These are phyloP conservation scores for Alectoris magna DNA, from an alignment of 2,797 vertebrate genomes.

Conservation along the genomic window DNA sequence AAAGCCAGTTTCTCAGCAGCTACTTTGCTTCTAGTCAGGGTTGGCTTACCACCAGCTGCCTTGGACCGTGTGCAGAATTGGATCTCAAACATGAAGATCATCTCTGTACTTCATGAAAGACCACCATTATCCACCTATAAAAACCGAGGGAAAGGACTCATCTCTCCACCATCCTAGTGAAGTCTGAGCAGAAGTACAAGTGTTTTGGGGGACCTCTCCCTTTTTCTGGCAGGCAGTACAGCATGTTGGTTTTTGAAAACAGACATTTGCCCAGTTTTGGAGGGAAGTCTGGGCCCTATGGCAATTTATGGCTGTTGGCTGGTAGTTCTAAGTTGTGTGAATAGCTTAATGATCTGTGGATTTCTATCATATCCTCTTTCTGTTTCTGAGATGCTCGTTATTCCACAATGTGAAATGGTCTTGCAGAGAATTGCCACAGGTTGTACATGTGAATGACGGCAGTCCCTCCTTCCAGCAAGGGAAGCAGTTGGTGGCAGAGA, in stretches of 20 bases:
- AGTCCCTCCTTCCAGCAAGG: neutral
- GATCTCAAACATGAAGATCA: fast-evolving
- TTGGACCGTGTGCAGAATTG: neutral
- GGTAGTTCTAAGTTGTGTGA: neutral
- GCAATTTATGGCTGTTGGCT: neutral
- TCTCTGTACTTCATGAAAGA: neutral
- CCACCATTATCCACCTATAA: fast-evolving
- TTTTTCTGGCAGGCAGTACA: fast-evolving
- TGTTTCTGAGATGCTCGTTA: neutral
- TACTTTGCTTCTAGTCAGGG: neutral
- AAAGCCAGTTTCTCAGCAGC: neutral
- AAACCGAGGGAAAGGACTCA: neutral
- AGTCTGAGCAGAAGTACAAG: neutral
- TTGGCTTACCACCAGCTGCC: neutral
- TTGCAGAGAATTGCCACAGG: neutral
- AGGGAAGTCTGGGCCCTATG: neutral
- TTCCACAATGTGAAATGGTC: fast-evolving
- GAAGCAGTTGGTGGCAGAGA: neutral
- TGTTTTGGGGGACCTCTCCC: neutral
- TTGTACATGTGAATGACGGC: neutral
- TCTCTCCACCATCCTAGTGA: neutral
- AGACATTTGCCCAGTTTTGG: neutral
- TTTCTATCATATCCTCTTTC: neutral
- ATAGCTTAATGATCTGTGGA: neutral
- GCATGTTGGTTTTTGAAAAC: neutral